Evolutionary conservation across 2,888 invertebrate genomes (phyloP).

Genomic region (Amblyjoppa fuscipennis): DNA sequence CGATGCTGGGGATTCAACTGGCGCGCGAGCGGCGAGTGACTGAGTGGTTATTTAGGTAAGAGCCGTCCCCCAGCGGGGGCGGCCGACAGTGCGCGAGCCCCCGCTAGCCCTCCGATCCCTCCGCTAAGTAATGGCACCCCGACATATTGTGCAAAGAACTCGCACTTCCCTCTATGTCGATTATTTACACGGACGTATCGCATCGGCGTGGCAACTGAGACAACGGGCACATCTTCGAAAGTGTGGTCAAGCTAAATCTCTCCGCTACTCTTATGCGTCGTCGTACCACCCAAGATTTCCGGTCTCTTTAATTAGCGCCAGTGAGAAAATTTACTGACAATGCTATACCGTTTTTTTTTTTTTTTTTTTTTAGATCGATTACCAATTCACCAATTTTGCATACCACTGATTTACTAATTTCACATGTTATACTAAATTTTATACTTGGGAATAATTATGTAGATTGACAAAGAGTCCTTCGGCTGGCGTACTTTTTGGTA

Average conservation of each 20-base stretch:
- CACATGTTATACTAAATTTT: no score
- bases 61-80: constrained; percentile 76
- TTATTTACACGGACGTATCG: constrained; percentile 59
- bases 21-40: constrained; percentile 83
- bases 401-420: no score
- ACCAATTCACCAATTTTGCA: no score
- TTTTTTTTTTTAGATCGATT: no score
- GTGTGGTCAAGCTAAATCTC: constrained; percentile 19
- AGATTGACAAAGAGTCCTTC: no score
- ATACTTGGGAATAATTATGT: no score
- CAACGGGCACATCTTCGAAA: constrained; percentile 33
- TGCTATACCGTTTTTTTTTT: no score
- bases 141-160: constrained; percentile 83
- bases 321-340: no score
- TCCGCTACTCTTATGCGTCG: background rate
- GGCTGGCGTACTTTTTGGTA: no score
- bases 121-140: constrained; percentile 81
- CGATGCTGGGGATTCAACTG: constrained; percentile 72
- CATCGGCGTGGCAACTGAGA: constrained; percentile 45
- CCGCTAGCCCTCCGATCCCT: constrained; percentile 66
- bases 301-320: background rate
- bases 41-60: constrained; percentile 86
- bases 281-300: background rate
- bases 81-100: constrained; percentile 57
- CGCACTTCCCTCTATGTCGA: constrained; percentile 62